Evolutionary conservation across 2,888 invertebrate species (phyloP), one percentile per base, ranked within the genome.

Genomic region (Frankliniella intonsa): DNA sequence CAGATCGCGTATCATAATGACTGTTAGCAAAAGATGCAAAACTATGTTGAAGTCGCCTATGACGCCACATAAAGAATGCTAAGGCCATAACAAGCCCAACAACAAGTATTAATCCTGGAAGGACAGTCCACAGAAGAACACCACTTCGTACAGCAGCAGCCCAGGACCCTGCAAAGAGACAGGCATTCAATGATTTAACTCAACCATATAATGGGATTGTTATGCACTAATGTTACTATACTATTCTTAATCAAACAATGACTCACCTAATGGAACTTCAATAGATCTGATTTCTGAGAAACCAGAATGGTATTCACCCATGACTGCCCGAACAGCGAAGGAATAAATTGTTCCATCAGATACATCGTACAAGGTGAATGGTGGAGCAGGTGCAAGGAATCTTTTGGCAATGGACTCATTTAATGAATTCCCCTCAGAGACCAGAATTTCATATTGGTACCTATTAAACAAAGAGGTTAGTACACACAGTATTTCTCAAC

Each of bases 1-100:
- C 96, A 81, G 96, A 93, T 84, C 95, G 91, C 82, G 94, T 93
- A 89, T 95, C 95, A 88, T 97, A 97, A 87, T 94, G 94, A 84
- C 94, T 94, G 87, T 93, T 94, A 55, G 94, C 93, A 88, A 95
- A 95, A 82, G 94, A 91, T 82, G 93, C 91, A 89, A 96, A 95
- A 85, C 93, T 94, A 84, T 93, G 91, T 86, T 94, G 92, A 65
- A 95, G 90, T 80, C 94, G 90, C 80, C 93, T 90, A 87, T 95
- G 94, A 50, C 94, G 90, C 81, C 94, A 85, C 5, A 91, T 89
- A 85, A 90, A 90, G 87, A 93, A 91, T 22, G 90, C 90, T 69
- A 95, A 12, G 8, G 69, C 69, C 69, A 25, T 76, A 25, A 76
- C 22, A 76, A 76, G 89, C 7, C 92, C 91, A 25, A 89, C 90